phyloP scores from a whole-genome alignment of 2,888 invertebrate genomes.

The Metellina segmentata region DNA sequence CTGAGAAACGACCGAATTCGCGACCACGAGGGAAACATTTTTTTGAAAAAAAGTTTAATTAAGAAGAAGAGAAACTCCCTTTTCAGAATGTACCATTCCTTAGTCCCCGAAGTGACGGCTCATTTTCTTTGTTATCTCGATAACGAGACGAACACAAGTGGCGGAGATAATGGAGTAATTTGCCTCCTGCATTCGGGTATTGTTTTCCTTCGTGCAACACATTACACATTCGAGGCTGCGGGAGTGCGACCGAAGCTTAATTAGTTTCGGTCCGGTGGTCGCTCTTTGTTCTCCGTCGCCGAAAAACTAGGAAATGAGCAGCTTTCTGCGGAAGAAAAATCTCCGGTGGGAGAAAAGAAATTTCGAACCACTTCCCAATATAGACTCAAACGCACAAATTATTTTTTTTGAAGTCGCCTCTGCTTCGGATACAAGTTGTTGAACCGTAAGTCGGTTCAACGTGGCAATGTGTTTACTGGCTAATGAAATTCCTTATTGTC shows the following conservation, averaged over 20 bases:
- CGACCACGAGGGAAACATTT: neutral
- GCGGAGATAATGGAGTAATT: constrained; percentile 21
- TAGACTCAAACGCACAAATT: neutral
- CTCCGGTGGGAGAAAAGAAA: neutral
- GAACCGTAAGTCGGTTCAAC: neutral
- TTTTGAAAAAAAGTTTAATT: neutral
- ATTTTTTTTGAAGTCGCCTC: neutral
- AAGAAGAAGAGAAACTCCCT: neutral
- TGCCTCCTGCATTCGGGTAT: constrained; percentile 14
- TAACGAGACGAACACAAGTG: constrained; percentile 7
- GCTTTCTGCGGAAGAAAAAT: neutral
- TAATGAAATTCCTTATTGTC: no score
- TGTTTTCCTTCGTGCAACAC: constrained; percentile 9
- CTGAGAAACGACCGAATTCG: no score
- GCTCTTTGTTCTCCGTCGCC: neutral
- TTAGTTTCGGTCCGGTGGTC: constrained; percentile 37
- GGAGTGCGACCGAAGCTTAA: constrained; percentile 10
- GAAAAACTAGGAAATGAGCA: neutral
- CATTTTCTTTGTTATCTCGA: neutral
- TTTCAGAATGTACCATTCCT: neutral
- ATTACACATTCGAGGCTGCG: neutral
- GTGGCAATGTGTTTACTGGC: no score
- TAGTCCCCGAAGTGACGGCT: neutral
- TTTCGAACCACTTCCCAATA: neutral
- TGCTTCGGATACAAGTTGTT: neutral